phyloP scores from a whole-genome alignment of 2,888 invertebrate genomes.

The Pollenia amentaria region DNA sequence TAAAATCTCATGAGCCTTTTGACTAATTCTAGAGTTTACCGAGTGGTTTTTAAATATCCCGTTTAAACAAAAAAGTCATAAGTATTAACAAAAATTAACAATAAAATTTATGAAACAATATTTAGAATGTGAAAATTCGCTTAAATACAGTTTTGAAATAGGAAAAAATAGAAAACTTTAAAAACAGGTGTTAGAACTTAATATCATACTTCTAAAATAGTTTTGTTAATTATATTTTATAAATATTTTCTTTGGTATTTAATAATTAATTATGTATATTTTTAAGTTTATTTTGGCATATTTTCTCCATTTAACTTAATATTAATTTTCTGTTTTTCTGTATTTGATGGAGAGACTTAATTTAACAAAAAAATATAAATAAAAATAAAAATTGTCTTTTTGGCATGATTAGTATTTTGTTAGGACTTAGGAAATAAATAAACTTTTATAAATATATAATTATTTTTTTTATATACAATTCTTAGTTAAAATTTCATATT shows the following conservation, averaged over 20 bases:
- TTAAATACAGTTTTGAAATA: not conserved
- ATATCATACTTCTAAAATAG: constrained; percentile 12
- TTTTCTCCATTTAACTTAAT: constrained; percentile 20
- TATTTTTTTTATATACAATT: constrained; percentile 49
- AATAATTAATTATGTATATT: constrained; percentile 14
- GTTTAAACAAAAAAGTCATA: too few species aligned
- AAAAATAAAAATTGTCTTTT: constrained; percentile 67
- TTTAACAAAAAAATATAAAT: constrained; percentile 33
- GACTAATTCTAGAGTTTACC: too few species aligned
- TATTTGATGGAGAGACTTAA: constrained; percentile 43
- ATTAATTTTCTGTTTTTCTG: constrained; percentile 11
- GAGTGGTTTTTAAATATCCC: too few species aligned
- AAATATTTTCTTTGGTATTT: constrained; percentile 32
- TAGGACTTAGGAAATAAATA: constrained; percentile 49
- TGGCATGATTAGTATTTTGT: constrained; percentile 55
- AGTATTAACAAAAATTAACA: too few species aligned
- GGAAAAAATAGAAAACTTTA: not conserved
- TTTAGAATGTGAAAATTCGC: constrained; percentile 1
- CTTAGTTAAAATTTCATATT: constrained; percentile 27
- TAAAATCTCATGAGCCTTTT: too few species aligned
- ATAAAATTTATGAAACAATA: not conserved
- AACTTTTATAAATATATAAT: constrained; percentile 33
- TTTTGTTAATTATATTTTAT: constrained; percentile 26
- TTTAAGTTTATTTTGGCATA: constrained; percentile 33
- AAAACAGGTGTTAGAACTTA: constrained; percentile 12